Conservation (phyloP, 1,140 invertebrate species). For the Drosophila sechellia region DNA sequence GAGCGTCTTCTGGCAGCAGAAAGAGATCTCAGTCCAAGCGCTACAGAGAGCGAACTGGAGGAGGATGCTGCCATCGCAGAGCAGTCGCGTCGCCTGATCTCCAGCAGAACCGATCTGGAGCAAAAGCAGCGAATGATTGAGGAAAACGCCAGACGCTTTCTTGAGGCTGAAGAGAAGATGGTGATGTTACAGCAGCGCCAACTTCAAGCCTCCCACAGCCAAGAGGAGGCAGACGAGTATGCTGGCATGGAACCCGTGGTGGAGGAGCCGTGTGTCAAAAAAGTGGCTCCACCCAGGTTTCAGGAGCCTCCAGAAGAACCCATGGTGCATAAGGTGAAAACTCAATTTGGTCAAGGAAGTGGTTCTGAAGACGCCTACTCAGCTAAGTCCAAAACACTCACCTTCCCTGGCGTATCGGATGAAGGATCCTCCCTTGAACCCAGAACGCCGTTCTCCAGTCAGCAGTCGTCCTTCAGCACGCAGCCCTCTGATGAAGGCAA, state of each 20-base stretch:
- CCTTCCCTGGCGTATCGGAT: slow-evolving; percentile 74
- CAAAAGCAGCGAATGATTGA: slow-evolving; percentile 72
- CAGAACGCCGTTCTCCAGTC: slow-evolving; percentile 46
- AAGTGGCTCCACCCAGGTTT: slow-evolving; percentile 55
- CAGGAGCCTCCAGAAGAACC: slow-evolving; percentile 48
- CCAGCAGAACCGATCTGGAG: slow-evolving; percentile 44
- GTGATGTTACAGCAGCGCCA: slow-evolving; percentile 68
- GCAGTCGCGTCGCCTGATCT: slow-evolving; percentile 48
- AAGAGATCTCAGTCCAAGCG: slow-evolving; percentile 59
- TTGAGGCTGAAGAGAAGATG: slow-evolving; percentile 83
- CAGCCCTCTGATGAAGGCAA: slow-evolving; percentile 62
- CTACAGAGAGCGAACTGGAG: slow-evolving; percentile 69
- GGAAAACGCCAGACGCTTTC: slow-evolving; percentile 73
- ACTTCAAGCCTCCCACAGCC: slow-evolving; percentile 36
- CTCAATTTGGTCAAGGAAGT: slow-evolving; percentile 70
- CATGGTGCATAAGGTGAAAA: slow-evolving; percentile 69
- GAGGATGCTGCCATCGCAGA: slow-evolving; percentile 59
- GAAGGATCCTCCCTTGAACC: slow-evolving; percentile 79
- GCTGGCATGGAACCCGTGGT: slow-evolving; percentile 61
- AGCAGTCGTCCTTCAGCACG: slow-evolving; percentile 76
- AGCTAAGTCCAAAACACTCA: slow-evolving; percentile 57
- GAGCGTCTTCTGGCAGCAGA: slow-evolving; percentile 65
- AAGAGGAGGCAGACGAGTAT: slow-evolving; percentile 50
- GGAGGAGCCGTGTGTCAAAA: slow-evolving; percentile 71
- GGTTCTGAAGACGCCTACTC: slow-evolving; percentile 46